phyloP scores from a whole-genome alignment of 2,797 vertebrate genomes.

The Myotis findleyi region DNA sequence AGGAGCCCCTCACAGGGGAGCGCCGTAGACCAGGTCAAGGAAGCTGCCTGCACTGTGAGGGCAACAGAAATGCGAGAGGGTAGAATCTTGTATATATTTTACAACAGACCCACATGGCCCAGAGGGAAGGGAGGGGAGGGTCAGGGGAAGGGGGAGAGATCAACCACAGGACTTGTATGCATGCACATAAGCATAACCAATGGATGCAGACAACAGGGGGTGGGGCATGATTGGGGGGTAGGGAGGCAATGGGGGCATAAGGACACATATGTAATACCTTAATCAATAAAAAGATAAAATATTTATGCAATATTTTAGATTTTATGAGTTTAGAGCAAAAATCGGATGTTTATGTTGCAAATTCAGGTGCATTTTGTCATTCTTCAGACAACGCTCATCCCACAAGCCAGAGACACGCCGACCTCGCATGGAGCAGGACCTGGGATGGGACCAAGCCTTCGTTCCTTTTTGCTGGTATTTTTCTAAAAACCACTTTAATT shows the following conservation, averaged over 20 bases:
- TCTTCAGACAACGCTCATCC: not conserved
- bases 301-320: not conserved
- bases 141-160: too few relatives aligned
- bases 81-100: not conserved
- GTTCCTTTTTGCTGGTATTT: conserved; percentile 1
- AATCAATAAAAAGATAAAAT: not conserved
- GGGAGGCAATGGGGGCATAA: too few relatives aligned
- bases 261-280: too few relatives aligned
- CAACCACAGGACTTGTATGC: too few relatives aligned
- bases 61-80: not conserved
- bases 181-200: too few relatives aligned
- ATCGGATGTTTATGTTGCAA: conserved; percentile 18
- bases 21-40: not conserved
- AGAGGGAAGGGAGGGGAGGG: too few relatives aligned
- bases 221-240: too few relatives aligned
- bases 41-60: not conserved
- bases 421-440: not conserved
- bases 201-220: too few relatives aligned
- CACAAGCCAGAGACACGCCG: not conserved
- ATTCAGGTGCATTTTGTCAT: not conserved
- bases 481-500: conserved; percentile 49
- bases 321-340: not conserved
- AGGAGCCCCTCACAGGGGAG: too few relatives aligned
- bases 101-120: too few relatives aligned
- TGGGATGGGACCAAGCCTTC: not conserved